A percentile compares a stretch with the other conserved stretches of the same genome.
Evolutionary conservation across 2,797 vertebrate genomes (phyloP).

Genomic region (Telmatherina bonti): DNA sequence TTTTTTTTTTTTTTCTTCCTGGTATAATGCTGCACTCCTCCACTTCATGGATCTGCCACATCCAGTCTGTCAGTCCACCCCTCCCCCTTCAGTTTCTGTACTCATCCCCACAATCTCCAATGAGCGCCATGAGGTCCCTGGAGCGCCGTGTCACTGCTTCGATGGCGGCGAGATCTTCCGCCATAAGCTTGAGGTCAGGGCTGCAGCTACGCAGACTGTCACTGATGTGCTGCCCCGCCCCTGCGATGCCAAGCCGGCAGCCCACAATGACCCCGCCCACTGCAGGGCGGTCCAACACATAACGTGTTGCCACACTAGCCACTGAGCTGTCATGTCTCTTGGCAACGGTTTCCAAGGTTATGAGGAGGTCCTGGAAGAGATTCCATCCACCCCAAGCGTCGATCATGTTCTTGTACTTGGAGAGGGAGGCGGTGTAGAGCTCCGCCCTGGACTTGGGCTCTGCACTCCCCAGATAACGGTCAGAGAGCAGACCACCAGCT

Average conservation of each 20-base stretch:
- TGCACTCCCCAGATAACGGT: conserved; percentile 47
- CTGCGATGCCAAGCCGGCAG: conserved; percentile 60
- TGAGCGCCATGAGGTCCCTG: conserved; percentile 50
- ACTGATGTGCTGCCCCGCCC: conserved; percentile 62
- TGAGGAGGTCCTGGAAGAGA: conserved; percentile 71
- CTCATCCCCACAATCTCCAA: conserved; percentile 68
- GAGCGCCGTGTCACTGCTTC: conserved; percentile 48
- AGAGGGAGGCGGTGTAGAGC: conserved; percentile 65
- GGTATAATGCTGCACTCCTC: conserved; percentile 2
- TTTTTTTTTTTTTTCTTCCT: background rate
- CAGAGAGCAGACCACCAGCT: conserved; percentile 68
- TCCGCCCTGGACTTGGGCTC: conserved; percentile 55
- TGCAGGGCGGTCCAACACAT: conserved; percentile 62
- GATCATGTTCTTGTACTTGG: conserved; percentile 70
- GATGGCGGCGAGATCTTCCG: conserved; percentile 49
- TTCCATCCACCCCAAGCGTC: conserved; percentile 63
- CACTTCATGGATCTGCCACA: conserved; percentile 26
- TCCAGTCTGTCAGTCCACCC: conserved; percentile 27
- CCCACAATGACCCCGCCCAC: conserved; percentile 71
- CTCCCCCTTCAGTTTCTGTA: conserved; percentile 55
- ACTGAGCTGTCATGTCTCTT: conserved; percentile 57
- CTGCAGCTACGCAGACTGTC: conserved; percentile 67
- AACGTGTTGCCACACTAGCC: conserved; percentile 62
- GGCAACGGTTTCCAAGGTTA: conserved; percentile 52
- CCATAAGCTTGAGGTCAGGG: conserved; percentile 48